Evolutionary conservation across 2,797 vertebrate genomes (phyloP), one percentile per base, ranked within the genome.

Genomic region (Bovichtus diacanthus): DNA sequence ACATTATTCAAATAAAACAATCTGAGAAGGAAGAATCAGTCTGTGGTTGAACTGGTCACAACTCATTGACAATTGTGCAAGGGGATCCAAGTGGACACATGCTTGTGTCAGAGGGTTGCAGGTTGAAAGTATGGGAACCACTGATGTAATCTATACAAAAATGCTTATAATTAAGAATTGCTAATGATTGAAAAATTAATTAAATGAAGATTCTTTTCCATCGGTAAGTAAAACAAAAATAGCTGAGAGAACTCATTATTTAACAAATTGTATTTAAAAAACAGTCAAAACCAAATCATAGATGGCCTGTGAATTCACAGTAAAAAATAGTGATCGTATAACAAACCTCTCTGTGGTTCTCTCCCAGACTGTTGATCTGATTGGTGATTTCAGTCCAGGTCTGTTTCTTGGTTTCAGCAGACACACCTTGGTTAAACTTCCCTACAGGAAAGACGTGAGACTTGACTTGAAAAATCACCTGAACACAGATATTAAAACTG

Each of bases 391-490:
- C 88, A 2, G 73, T n/a, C 93, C 93, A 94, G 1, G 85, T 91
- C 69, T 81, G 81, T 15, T 94, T 93, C 92, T 94, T 94, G 43
- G 85, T 9, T 4, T 93, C 92, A 0, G 90, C 78, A 0, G 93
- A 89, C 19, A 93, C 93, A 0, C 93, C 91, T 0, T 87, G 84
- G 76, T 94, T 94, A 11, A 93, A 94, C 86, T 91, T 93, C 69
- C 82, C 93, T 94, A 4, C 38, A 36, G 13, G 34, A 59, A 4
- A 70, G 4, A 9, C 34, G 34, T 7, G 31, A 31, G 31, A 34
- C 31, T 31, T 34, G 31, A n/a, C n/a, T n/a, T n/a, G n/a, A n/a
- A n/a, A n/a, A n/a, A n/a, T n/a, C n/a, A n/a, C n/a, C n/a, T n/a
- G n/a, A n/a, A n/a, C n/a, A n/a, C n/a, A n/a, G n/a, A n/a, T n/a